A percentile compares a stretch with the other conserved stretches of the same genome.
Conservation (phyloP, 2,113 vertebrate genomes). For the Poeciliopsis turrubarensis region DNA sequence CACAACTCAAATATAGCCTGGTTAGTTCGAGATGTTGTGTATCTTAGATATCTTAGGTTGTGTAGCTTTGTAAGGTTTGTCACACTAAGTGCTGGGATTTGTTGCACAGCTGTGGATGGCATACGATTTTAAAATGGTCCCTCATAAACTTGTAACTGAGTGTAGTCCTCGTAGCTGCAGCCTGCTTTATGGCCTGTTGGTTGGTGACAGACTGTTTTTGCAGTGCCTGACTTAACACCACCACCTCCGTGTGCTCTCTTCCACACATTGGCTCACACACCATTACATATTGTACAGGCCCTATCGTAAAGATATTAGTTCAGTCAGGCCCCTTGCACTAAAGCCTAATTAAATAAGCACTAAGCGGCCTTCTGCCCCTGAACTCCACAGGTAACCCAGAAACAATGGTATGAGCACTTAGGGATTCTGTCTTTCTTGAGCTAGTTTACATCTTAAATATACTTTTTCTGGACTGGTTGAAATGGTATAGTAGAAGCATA, state of each 20-base stretch:
- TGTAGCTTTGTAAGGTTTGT: too few relatives aligned
- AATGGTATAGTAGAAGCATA: background rate
- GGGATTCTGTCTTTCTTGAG: background rate
- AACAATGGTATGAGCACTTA: slow-evolving; percentile 66
- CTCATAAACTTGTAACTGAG: slow-evolving; percentile 22
- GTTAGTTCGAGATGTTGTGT: background rate
- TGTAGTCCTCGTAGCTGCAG: slow-evolving; percentile 25
- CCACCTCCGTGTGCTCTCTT: slow-evolving; percentile 13
- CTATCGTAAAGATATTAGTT: slow-evolving; percentile 67
- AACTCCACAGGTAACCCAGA: slow-evolving; percentile 73
- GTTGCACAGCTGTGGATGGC: background rate
- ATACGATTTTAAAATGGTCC: slow-evolving; percentile 8
- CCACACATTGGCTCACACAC: slow-evolving; percentile 51
- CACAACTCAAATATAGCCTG: background rate
- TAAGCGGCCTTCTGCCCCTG: slow-evolving; percentile 57
- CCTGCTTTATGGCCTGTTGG: slow-evolving; percentile 73
- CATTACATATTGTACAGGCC: slow-evolving; percentile 59
- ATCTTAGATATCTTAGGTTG: too few relatives aligned
- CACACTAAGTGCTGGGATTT: background rate
- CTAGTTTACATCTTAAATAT: background rate
- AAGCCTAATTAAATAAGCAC: slow-evolving; percentile 80
- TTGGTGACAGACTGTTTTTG: slow-evolving; percentile 64
- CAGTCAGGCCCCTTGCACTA: slow-evolving; percentile 68
- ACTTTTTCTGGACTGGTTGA: background rate
- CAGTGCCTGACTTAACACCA: slow-evolving; percentile 40